Base-by-base conservation (phyloP, 2,888 invertebrate species). In the Leucoma salicis region DNA sequence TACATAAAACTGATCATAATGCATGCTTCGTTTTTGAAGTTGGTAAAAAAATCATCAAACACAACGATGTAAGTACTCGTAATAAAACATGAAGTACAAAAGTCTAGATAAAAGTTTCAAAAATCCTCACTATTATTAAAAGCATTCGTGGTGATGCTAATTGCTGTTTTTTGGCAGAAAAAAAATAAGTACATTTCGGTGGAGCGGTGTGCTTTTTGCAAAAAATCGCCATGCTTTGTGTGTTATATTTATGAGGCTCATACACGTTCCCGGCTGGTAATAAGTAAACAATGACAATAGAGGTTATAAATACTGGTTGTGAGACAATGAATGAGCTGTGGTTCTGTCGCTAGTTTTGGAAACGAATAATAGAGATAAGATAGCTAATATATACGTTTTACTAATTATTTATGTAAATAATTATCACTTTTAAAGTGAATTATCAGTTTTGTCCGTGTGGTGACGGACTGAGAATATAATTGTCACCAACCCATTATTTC, bases 191-290 rank as follows among this genome's bases (percentile, higher is more conserved):
- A 66, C 63, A 60, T 65, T 67, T 52, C 48, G 54, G 57, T 38
- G 55, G 49, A 66, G 70, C 64, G 51, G 56, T 57, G 49, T 56
- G 66, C 61, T 71, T 72, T 72, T 70, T 63, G 62, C 54, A 53
- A 55, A 57, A n/a, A 66, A 64, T 59, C 50, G 49, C 53, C 63
- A 14, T 41, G 37, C 69, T 73, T 71, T 71, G 70, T 71, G 63
- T 49, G 55, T 38, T 53, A 66, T 67, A 73, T 75, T 74, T 75
- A 75, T 74, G 71, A 66, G 67, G 58, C 62, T 63, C 66, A 62
- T 63, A 61, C 59, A 54, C 50, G 59, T 50, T 54, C 35, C 16
- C 27, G 42, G 60, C 39, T 49, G 46, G 57, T 57, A 59, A 65
- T 57, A 59, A 66, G 67, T 51, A 65, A 69, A 68, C 70, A 70